Base-by-base conservation (phyloP, 2,797 vertebrate genomes). In the Peromyscus aztecus region DNA sequence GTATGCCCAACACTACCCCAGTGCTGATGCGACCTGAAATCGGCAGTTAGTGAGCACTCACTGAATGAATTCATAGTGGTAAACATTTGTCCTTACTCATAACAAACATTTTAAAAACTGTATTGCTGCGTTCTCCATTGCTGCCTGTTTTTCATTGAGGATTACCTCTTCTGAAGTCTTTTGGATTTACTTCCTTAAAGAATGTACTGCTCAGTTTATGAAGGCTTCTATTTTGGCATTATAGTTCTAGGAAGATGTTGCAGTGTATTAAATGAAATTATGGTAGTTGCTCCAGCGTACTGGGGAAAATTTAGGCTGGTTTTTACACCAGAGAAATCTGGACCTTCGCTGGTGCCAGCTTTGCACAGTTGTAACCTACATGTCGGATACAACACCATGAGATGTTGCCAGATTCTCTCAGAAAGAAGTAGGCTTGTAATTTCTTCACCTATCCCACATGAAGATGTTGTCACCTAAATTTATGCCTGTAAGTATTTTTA, bases 361-460 rank as follows among this genome's bases (percentile, higher is more conserved):
- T 19, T 11, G 6, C 12, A 7, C 34, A 77, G 40, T 85, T 90
- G 27, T 93, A 77, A 49, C 75, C 49, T 71, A 52, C 6, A 27
- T 57, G 43, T 73, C 81, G 11, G 23, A 49, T 85, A 67, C 40
- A 34, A 12, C 43, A 67, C 86, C 95, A 83, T 76, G 91, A 49
- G 40, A n/a, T 67, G 73, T 52, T 84, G 16, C 93, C 73, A 87
- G n/a, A 34, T 87, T 88, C 12, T 88, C 49, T 92, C 73, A 34
- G 67, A 77, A 94, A 81, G 69, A 81, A 73, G 40, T 59, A n/a
- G 40, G 43, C 9, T 59, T 89, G 75, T 89, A 78, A 77, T 94
- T 96, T 82, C 89, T 71, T 90, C 55, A 94, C 29, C 49, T 11
- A 49, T 55, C 61, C 5, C 23, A 63, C 52, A 31, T 43, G 14